Base-by-base conservation (phyloP, 2,113 vertebrate species). In the Ochotona curzoniae region DNA sequence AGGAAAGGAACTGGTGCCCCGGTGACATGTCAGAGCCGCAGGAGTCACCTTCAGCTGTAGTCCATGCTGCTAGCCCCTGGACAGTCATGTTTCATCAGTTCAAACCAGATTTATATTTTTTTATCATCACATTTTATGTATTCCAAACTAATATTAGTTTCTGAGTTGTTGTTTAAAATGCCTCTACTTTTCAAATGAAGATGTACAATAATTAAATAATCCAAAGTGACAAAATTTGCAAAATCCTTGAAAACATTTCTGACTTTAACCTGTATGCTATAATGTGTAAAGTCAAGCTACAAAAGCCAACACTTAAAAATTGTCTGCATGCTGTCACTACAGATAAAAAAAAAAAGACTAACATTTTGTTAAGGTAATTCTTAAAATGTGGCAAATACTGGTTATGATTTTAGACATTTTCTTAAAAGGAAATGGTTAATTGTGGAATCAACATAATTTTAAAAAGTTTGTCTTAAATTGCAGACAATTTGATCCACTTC, bases 381-480 rank as follows among this genome's bases (percentile, higher is more conserved):
- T 30, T 74, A 47, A 57, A 81, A 51, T 51, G 30, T 60, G 12
- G 26, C 0, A n/a, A 64, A 66, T 57, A 60, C 15, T 71, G 64
- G 14, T 64, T 92, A 69, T 93, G 21, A 26, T 94, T 91, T 91
- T 82, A 85, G 78, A 93, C 86, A 13, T 79, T 88, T 15, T 83
- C 66, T 91, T 82, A 71, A 92, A 63, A 75, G 25, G 49, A 73
- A 95, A 64, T 63, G 25, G 66, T 88, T 86, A 49, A 74, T 66
- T 14, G 54, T 57, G 32, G 20, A 86, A 63, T 93, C 69, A 64
- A 61, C 17, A 1, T 83, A 38, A 75, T 93, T 89, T 57, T 57
- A 2, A 80, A 83, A 23, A 3, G 21, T 93, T 94, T 51, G n/a
- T 47, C n/a, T 83, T 83, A 81, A 80, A 91, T 91, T 94, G 54